Evolutionary conservation across 1,140 invertebrate genomes (phyloP).

Genomic region (Lerema accius): DNA sequence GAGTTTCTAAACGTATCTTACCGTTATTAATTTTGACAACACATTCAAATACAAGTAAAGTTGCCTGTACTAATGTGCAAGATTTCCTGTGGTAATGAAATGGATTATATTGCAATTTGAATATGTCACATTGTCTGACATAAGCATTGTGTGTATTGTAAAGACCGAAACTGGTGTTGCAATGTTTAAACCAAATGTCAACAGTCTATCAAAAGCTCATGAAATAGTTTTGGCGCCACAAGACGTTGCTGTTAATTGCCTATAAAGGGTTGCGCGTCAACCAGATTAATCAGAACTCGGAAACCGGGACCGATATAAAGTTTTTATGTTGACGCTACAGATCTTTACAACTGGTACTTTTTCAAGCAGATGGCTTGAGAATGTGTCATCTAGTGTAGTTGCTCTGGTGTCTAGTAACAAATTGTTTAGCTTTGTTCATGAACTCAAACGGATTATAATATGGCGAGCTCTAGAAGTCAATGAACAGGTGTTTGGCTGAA

Average conservation of each 20-base stretch:
- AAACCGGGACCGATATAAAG: background rate
- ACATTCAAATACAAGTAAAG: too few species aligned
- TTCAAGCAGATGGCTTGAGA: slow-evolving; percentile 8
- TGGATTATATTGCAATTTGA: too few species aligned
- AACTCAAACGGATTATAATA: background rate
- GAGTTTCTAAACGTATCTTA: too few species aligned
- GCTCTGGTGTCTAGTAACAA: background rate
- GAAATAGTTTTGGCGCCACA: slow-evolving; percentile 40
- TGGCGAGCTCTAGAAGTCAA: background rate
- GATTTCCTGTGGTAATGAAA: too few species aligned
- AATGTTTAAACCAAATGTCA: slow-evolving; percentile 45
- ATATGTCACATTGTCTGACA: too few species aligned
- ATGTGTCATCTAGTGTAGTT: slow-evolving; percentile 8
- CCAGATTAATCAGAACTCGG: slow-evolving; percentile 35
- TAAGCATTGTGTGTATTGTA: too few species aligned
- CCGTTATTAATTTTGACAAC: too few species aligned
- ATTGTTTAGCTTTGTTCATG: background rate
- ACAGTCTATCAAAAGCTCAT: slow-evolving; percentile 55
- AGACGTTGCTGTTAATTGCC: slow-evolving; percentile 51
- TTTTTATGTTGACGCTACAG: background rate
- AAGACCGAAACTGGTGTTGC: background rate
- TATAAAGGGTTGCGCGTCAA: slow-evolving; percentile 41
- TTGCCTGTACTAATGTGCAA: too few species aligned
- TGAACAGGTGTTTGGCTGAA: too few species aligned
- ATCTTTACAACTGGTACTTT: slow-evolving; percentile 15